A percentile compares a stretch with the other conserved stretches of the same genome.
Conservation (phyloP, 2,888 invertebrate species). For the Lasioglossum zephyrum region DNA sequence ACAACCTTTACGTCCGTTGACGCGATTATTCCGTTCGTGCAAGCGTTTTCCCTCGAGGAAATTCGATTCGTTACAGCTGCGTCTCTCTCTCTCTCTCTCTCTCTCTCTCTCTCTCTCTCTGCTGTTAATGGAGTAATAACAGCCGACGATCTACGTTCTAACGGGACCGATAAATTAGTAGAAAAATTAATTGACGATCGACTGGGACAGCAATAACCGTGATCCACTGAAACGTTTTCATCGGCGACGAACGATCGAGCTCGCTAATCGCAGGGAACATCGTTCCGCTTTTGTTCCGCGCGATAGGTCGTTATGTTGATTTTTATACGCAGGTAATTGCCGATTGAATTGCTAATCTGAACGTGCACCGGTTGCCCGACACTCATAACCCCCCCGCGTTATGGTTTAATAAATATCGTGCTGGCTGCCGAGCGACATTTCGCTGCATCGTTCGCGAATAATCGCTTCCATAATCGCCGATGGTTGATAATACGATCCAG, state of each 20-base stretch:
- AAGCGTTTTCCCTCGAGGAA: not conserved
- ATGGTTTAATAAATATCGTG: slow-evolving; percentile 29
- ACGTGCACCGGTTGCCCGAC: slow-evolving; percentile 4
- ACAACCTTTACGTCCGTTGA: not conserved
- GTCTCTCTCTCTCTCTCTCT: not conserved
- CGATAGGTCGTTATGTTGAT: slow-evolving; percentile 7
- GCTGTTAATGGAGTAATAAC: not conserved
- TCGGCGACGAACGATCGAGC: not conserved
- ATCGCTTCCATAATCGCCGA: slow-evolving; percentile 23
- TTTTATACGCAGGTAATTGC: slow-evolving; percentile 29
- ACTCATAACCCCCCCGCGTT: slow-evolving; percentile 17
- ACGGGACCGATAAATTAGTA: not conserved
- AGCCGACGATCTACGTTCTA: not conserved
- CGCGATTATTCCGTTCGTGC: slow-evolving; percentile 8
- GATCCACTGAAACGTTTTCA: not conserved
- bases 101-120: not conserved
- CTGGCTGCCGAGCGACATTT: not conserved
- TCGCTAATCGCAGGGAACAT: not conserved
- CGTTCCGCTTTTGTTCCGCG: not conserved
- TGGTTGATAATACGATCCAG: slow-evolving; percentile 15
- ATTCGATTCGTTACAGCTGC: not conserved
- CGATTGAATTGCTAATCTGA: slow-evolving; percentile 41
- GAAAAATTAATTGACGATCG: not conserved
- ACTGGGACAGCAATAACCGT: not conserved
- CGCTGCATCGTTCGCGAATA: slow-evolving; percentile 12